A percentile compares a stretch with the other conserved stretches of the same genome.
Conservation (phyloP, 2,888 invertebrate species). For the Callyntrura guangdongensis region DNA sequence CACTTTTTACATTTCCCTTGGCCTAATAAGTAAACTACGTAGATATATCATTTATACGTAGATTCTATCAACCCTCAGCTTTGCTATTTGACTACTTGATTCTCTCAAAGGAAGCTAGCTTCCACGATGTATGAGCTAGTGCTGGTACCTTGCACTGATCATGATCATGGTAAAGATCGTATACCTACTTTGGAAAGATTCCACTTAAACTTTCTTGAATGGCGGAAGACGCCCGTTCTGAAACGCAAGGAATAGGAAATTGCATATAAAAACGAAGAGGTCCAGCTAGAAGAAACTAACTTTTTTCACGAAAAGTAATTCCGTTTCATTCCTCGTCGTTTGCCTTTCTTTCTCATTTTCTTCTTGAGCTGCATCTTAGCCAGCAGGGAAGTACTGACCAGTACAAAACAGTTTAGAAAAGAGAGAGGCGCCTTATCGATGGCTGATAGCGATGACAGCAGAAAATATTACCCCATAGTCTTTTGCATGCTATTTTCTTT, state of each 20-base stretch:
- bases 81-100: background rate
- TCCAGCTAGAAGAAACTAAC: constrained; percentile 18
- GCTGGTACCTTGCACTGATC: background rate
- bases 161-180: constrained; percentile 2
- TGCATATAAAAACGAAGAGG: background rate
- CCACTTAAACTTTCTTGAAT: constrained; percentile 4
- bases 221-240: background rate
- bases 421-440: background rate
- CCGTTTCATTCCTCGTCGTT: background rate
- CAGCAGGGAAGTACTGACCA: background rate
- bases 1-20: background rate
- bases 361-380: background rate
- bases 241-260: background rate
- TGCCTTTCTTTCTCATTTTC: constrained; percentile 2
- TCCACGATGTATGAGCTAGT: background rate
- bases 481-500: background rate
- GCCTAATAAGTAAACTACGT: background rate
- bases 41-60: background rate
- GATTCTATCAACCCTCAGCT: background rate
- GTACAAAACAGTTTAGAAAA: background rate
- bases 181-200: constrained; percentile 15
- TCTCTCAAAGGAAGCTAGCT: no score
- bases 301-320: constrained; percentile 27
- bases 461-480: background rate
- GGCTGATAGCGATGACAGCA: background rate